Percentiles rank a stretch among this genome's conserved stretches.
These are phyloP conservation scores for Oryzias curvinotus DNA, from an alignment of 2,113 vertebrate species.

Conservation along the genomic window DNA sequence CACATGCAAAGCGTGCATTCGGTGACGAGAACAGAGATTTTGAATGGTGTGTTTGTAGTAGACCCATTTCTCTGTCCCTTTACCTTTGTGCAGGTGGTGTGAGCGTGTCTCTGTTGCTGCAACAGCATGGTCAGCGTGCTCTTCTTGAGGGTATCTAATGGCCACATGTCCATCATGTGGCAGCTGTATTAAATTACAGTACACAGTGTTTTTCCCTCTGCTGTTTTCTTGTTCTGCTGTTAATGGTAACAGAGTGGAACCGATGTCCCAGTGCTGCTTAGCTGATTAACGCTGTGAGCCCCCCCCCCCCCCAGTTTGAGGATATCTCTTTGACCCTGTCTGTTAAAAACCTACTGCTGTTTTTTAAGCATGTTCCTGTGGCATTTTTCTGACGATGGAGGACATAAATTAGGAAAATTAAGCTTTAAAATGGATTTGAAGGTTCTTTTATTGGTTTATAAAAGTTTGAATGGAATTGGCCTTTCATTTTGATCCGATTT, in stretches of 20 bases:
- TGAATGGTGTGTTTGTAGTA: too few species aligned
- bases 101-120: constrained; percentile 11
- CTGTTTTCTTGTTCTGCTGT: constrained; percentile 22
- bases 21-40: too few species aligned
- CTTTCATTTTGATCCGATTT: too few species aligned
- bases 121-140: constrained; percentile 11
- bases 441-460: too few species aligned
- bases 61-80: too few species aligned
- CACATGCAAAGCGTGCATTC: constrained; percentile 27
- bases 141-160: constrained; percentile 30
- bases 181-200: constrained; percentile 30
- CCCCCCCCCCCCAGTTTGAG: background rate
- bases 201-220: constrained; percentile 22
- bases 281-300: constrained; percentile 15
- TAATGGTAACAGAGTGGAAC: constrained; percentile 9
- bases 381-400: too few species aligned
- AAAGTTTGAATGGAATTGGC: too few species aligned
- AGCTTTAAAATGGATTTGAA: too few species aligned
- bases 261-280: constrained; percentile 16
- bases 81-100: background rate
- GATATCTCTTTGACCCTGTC: too few species aligned
- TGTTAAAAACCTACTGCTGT: too few species aligned
- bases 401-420: background rate
- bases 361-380: too few species aligned
- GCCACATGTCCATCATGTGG: constrained; percentile 35